Evolutionary conservation across 2,113 vertebrate genomes (phyloP), one percentile per base, ranked within the genome.

Genomic region (Cryptotis parvus): DNA sequence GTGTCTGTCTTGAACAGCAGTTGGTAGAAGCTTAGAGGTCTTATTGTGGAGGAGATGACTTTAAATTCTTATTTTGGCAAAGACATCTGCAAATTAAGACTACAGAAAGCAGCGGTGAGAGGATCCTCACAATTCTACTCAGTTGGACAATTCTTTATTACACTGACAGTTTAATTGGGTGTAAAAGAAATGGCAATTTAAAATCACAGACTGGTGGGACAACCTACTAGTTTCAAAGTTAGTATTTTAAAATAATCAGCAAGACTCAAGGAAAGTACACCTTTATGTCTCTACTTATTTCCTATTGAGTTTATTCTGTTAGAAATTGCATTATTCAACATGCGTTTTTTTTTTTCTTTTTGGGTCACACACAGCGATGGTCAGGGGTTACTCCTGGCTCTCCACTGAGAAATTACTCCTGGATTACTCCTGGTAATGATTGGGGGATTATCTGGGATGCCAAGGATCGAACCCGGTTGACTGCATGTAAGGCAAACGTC

Each of bases 141-240:
- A 39, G 91, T 77, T 79, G 95, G 89, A 91, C 89, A 92, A 39
- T 96, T 95, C 86, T 96, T 74, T 87, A 92, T 90, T 92, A 70
- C 52, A 65, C 55, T 87, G 93, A 92, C 84, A 93, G 39, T 95
- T 96, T 96, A 97, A 91, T 93, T 94, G 82, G 33, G 74, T 96
- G 69, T 96, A 82, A 96, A 96, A 87, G 33, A 77, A 96, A 93
- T 79, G 81, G 35, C 65, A 95, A 74, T 95, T 95, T 94, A 80
- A 96, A 97, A 94, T 90, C 89, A 93, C 93, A 76, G 78, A 26
- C 88, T 95, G 75, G 63, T 95, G 78, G n/a, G 52, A 79, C 61
- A 84, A 37, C 52, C 49, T 95, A 73, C 58, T n/a, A n/a, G 49
- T 95, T 95, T 95, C 69, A 95, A 91, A 95, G 61, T 92, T 84